Evolutionary conservation across 2,888 invertebrate species (phyloP).

Genomic region (Tinea semifulvella): DNA sequence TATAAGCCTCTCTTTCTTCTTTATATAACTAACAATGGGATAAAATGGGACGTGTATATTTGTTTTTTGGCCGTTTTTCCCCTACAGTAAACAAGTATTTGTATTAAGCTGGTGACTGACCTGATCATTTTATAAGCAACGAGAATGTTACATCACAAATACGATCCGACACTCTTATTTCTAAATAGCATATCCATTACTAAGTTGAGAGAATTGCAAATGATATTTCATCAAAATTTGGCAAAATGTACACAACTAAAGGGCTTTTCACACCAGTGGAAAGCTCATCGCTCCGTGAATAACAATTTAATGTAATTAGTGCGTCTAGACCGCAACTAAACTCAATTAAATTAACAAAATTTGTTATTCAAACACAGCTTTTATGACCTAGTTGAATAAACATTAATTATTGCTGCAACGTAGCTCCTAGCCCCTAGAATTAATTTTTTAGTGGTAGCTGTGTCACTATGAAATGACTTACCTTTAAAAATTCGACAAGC

Average conservation of each 20-base stretch:
- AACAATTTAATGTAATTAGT: constrained; percentile 46
- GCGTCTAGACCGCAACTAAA: constrained; percentile 3
- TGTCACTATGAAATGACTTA: too few relatives aligned
- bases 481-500: too few relatives aligned
- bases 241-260: constrained; percentile 1
- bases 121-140: too few relatives aligned
- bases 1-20: not conserved
- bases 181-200: too few relatives aligned
- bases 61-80: constrained; percentile 6
- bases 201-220: not conserved
- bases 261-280: constrained; percentile 21
- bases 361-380: too few relatives aligned
- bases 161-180: too few relatives aligned
- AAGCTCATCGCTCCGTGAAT: constrained; percentile 38
- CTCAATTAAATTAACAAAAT: too few relatives aligned
- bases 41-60: not conserved
- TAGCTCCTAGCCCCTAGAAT: too few relatives aligned
- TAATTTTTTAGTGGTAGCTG: too few relatives aligned
- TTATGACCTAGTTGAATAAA: too few relatives aligned
- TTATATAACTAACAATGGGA: not conserved
- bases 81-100: constrained; percentile 17
- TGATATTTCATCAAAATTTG: constrained; percentile 3
- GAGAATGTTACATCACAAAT: too few relatives aligned
- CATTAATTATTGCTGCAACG: too few relatives aligned
- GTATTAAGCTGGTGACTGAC: constrained; percentile 35